phyloP scores from a whole-genome alignment of 2,888 invertebrate species.

The Pecten maximus region DNA sequence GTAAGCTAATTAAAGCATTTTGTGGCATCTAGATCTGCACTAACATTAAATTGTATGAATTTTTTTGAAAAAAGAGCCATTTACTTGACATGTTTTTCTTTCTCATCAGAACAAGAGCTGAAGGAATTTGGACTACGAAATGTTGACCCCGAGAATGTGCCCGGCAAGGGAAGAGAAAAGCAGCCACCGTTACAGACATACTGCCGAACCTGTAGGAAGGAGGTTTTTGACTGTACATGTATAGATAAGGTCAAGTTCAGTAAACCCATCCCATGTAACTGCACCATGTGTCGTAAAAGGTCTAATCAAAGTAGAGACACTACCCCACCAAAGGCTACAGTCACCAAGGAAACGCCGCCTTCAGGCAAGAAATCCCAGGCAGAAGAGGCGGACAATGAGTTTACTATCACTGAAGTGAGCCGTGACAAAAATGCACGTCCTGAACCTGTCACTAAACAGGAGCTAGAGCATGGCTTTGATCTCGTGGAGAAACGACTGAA shows the following conservation, averaged over 20 bases:
- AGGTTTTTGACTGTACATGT: background rate
- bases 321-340: background rate
- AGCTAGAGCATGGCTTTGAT: conserved; percentile 7
- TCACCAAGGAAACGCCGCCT: background rate
- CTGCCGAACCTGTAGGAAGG: background rate
- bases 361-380: background rate
- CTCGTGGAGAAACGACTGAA: conserved; percentile 34
- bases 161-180: background rate
- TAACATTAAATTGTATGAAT: too few relatives aligned
- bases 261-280: background rate
- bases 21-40: too few relatives aligned
- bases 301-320: background rate
- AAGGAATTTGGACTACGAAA: background rate
- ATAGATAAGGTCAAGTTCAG: background rate
- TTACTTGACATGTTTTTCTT: background rate
- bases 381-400: background rate
- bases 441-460: background rate
- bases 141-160: background rate
- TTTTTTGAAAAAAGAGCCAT: too few relatives aligned
- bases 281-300: background rate
- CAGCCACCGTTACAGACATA: background rate
- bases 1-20: too few relatives aligned
- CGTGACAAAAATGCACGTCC: background rate
- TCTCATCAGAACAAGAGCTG: background rate
- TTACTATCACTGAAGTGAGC: background rate